These are phyloP conservation scores for Steinernema feltiae DNA, from an alignment of 1,140 invertebrate species.

Conservation along the genomic window DNA sequence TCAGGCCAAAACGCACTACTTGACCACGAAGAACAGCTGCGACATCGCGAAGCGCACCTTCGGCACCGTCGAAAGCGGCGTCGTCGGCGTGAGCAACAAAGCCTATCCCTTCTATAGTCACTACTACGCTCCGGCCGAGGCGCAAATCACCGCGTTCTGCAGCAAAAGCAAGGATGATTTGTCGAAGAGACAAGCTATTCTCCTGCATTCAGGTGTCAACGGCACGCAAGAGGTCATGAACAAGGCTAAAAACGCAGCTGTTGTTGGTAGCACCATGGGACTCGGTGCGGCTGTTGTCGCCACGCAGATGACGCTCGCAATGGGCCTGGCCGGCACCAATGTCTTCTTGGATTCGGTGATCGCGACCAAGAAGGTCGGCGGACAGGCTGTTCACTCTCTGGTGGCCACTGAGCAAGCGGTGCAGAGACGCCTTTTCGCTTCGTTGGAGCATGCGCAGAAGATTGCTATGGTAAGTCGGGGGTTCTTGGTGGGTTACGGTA, in stretches of 20 bases:
- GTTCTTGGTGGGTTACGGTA: too few relatives aligned
- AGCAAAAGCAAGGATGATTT: neutral
- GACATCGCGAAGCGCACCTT: neutral
- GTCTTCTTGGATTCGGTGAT: neutral
- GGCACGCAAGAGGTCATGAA: neutral
- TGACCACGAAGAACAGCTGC: slow-evolving; percentile 2
- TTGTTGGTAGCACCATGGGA: neutral
- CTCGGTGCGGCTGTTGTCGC: neutral
- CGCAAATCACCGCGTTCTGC: neutral
- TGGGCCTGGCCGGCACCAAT: slow-evolving; percentile 1
- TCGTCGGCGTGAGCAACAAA: neutral
- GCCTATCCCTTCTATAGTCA: neutral
- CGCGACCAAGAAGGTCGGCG: neutral
- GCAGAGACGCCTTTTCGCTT: neutral
- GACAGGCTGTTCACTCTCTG: neutral
- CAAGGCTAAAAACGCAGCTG: slow-evolving; percentile 4
- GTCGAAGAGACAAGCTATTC: neutral
- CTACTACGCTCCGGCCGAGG: slow-evolving; percentile 6
- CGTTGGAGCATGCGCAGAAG: neutral
- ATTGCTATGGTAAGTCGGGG: slow-evolving; percentile 6
- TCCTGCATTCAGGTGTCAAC: neutral
- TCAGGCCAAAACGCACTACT: neutral
- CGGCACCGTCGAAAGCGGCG: neutral
- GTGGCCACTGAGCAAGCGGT: neutral
- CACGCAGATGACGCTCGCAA: neutral